Base-by-base conservation (phyloP, 2,888 invertebrate species). In the Matsumyia berberina region DNA sequence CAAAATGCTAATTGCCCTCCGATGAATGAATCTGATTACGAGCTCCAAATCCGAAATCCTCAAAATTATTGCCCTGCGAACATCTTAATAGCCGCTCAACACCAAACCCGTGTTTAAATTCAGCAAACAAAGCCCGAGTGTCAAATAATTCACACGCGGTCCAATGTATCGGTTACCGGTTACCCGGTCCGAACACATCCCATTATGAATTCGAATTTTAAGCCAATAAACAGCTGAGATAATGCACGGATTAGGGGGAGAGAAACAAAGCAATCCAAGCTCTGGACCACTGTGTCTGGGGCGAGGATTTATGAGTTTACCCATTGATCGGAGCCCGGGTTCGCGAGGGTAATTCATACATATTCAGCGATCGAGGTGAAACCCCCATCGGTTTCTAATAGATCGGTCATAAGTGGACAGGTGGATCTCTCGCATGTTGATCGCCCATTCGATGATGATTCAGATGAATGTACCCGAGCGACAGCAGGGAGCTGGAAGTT, bases 231-330 rank as follows among this genome's bases (percentile, higher is more conserved):
- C 64, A 60, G 55, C 46, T 2, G 49, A 72, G 60, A 73, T 83
- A 70, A 79, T 62, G 49, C 74, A 62, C 49, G 57, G 62, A 74
- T 79, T 79, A 85, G 69, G 42, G n/a, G 49, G 79, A 53, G 58
- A 66, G 29, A 57, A 66, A 51, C 62, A 60, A 62, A 15, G 12
- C 46, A 57, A 66, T 42, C 62, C 51, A 62, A 15, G 12, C 46
- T 33, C 57, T 39, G 46, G 53, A 12, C 46, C 29, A 19, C 55
- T 17, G n/a, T 57, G 35, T 67, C 31, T 42, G 24, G n/a, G 42
- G 19, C 4, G 29, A 17, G 44, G 62, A 78, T 83, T 83, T 82
- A 82, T 66, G 70, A 24, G 44, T 17, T 44, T 72, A 57, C 29
- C 33, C 37, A 24, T 42, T 15, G 9, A 12, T 39, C 33, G 17